Conservation (phyloP, 2,888 invertebrate genomes). For the Pecten maximus region DNA sequence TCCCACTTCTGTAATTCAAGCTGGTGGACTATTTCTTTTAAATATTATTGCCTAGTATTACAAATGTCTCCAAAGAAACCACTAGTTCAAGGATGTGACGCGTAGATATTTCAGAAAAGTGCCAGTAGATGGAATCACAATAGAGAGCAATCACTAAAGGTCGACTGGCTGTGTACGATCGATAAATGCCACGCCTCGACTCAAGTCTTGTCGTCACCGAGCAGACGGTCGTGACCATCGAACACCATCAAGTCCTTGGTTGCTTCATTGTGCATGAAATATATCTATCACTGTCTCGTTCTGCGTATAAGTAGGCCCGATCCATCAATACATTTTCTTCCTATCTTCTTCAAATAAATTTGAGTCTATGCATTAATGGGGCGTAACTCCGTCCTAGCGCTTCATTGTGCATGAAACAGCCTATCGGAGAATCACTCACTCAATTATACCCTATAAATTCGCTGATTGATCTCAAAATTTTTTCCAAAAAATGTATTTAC, state of each 20-base stretch:
- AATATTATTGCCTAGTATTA: neutral
- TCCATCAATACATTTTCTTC: neutral
- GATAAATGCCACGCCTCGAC: neutral
- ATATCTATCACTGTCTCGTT: constrained; percentile 17
- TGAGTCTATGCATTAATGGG: neutral
- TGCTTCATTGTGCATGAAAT: constrained; percentile 20
- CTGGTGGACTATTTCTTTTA: neutral
- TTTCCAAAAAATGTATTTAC: neutral
- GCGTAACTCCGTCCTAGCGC: neutral
- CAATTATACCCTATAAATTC: neutral
- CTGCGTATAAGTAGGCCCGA: neutral
- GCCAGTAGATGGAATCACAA: neutral
- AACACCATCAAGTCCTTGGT: constrained; percentile 1
- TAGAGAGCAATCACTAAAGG: neutral
- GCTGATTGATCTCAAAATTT: neutral
- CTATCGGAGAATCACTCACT: neutral
- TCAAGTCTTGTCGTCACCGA: constrained; percentile 16
- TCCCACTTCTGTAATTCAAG: neutral
- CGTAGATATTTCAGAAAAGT: neutral
- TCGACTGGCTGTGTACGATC: neutral
- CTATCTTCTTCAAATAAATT: neutral
- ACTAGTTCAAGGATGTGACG: neutral
- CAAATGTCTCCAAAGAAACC: neutral
- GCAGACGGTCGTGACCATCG: neutral
- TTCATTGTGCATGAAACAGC: constrained; percentile 29